These are phyloP conservation scores for Xerus inauris DNA, from an alignment of 2,113 vertebrate species.

Conservation along the genomic window DNA sequence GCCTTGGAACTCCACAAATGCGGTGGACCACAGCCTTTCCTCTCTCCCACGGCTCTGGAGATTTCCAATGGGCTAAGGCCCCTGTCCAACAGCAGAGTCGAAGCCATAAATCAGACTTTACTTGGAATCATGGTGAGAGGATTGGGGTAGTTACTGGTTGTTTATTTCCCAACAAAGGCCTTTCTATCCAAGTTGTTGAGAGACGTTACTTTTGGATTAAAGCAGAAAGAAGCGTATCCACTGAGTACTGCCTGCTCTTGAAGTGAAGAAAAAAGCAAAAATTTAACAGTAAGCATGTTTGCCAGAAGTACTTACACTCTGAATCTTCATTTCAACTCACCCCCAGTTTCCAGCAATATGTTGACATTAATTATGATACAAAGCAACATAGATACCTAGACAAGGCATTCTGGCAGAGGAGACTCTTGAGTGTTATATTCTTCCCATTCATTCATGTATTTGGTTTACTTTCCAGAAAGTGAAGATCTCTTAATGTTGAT, in stretches of 20 bases:
- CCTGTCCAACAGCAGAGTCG: conserved; percentile 45
- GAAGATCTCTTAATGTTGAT: neutral
- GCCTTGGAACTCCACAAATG: conserved; percentile 22
- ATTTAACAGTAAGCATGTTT: neutral
- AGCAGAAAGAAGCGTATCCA: neutral
- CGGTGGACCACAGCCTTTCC: conserved; percentile 16
- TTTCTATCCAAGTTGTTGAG: neutral
- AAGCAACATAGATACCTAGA: neutral
- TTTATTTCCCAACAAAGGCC: conserved; percentile 21
- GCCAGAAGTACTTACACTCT: neutral
- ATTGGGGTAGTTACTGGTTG: neutral
- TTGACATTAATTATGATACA: neutral
- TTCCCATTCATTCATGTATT: neutral
- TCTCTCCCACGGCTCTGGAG: conserved; percentile 13
- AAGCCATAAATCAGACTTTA: conserved; percentile 53
- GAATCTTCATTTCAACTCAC: neutral
- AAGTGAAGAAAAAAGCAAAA: conserved; percentile 1
- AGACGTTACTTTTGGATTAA: conserved; percentile 39
- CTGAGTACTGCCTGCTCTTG: neutral
- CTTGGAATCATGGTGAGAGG: conserved; percentile 16
- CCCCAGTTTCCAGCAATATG: neutral
- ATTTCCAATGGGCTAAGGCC: conserved; percentile 32
- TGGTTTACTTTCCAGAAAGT: neutral
- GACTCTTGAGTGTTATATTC: neutral
- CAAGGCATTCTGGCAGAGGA: rapidly evolving